Conservation (phyloP, 2,888 invertebrate species). For the Drosophila subsilvestris region DNA sequence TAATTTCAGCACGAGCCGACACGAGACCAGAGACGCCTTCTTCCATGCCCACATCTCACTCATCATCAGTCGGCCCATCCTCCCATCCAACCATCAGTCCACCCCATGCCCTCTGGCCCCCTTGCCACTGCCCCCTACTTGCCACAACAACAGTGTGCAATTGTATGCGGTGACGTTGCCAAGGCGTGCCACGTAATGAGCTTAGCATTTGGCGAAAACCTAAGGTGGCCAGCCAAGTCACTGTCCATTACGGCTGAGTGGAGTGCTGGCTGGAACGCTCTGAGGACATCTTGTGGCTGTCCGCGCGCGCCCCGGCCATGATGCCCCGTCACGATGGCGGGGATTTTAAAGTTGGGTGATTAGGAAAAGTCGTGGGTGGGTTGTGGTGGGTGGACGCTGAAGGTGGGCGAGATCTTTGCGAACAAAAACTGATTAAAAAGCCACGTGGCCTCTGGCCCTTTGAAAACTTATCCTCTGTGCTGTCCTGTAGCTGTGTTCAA, state of each 20-base stretch:
- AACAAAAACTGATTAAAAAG: slow-evolving; percentile 36
- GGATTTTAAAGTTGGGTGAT: slow-evolving; percentile 41
- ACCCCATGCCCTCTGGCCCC: not conserved
- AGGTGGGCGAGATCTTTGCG: slow-evolving; percentile 15
- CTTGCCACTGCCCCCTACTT: slow-evolving; percentile 19
- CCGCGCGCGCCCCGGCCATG: not conserved
- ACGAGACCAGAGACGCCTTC: slow-evolving; percentile 1
- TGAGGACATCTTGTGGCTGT: slow-evolving; percentile 36
- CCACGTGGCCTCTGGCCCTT: slow-evolving; percentile 10
- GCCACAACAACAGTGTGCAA: slow-evolving; percentile 59
- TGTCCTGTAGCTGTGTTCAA: not conserved
- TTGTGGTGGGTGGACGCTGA: no score
- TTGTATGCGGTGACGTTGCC: slow-evolving; percentile 47
- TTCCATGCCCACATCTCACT: slow-evolving; percentile 14
- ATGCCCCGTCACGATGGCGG: slow-evolving; percentile 7
- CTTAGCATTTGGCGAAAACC: slow-evolving; percentile 38
- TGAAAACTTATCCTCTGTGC: no score
- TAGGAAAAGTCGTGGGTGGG: slow-evolving; percentile 4
- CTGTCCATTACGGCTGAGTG: slow-evolving; percentile 48
- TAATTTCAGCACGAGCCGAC: slow-evolving; percentile 62
- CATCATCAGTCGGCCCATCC: slow-evolving; percentile 50
- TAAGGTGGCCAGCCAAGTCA: slow-evolving; percentile 37
- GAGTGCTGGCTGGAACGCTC: slow-evolving; percentile 6
- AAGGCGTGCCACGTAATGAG: slow-evolving; percentile 53
- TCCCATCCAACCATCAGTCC: slow-evolving; percentile 52